These are phyloP conservation scores for Oscheius onirici DNA, from an alignment of 2,888 invertebrate genomes.

Conservation along the genomic window DNA sequence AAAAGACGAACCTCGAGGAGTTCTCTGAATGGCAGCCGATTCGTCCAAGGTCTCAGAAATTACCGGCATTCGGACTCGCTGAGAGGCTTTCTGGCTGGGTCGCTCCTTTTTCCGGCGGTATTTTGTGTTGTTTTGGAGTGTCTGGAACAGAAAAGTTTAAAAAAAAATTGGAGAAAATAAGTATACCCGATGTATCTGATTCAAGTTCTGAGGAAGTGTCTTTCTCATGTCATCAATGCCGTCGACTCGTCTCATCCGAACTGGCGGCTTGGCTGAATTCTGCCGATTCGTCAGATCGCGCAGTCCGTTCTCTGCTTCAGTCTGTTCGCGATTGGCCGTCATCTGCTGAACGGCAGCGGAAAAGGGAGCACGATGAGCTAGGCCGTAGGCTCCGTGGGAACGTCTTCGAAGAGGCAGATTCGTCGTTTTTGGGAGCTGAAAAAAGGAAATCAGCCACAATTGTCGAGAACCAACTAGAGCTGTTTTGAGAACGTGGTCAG, in stretches of 20 bases:
- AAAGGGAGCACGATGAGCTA: conserved; percentile 23
- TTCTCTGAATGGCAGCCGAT: neutral
- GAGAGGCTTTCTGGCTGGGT: neutral
- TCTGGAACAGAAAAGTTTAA: neutral
- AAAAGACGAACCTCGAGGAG: conserved; percentile 3
- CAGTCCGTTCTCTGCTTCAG: conserved; percentile 1
- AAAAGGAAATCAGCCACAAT: no score
- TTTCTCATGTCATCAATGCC: conserved; percentile 38
- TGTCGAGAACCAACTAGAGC: no score
- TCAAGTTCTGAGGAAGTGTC: conserved; percentile 33
- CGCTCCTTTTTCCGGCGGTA: conserved; percentile 3
- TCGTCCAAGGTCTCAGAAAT: conserved; percentile 1
- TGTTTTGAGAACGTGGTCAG: no score
- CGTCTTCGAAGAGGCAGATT: conserved; percentile 1
- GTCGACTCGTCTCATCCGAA: neutral
- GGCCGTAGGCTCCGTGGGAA: conserved; percentile 19
- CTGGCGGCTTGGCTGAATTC: neutral
- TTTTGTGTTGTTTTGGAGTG: conserved; percentile 11
- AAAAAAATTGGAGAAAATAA: no score
- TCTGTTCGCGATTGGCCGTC: conserved; percentile 23
- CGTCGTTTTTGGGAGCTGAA: neutral
- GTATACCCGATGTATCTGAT: conserved; percentile 29
- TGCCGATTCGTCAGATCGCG: conserved; percentile 6
- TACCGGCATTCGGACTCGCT: neutral
- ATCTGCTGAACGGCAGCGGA: conserved; percentile 25